Evolutionary conservation across 2,113 vertebrate genomes (phyloP), one percentile per base, ranked within the genome.

Genomic region (Alethe castanea): DNA sequence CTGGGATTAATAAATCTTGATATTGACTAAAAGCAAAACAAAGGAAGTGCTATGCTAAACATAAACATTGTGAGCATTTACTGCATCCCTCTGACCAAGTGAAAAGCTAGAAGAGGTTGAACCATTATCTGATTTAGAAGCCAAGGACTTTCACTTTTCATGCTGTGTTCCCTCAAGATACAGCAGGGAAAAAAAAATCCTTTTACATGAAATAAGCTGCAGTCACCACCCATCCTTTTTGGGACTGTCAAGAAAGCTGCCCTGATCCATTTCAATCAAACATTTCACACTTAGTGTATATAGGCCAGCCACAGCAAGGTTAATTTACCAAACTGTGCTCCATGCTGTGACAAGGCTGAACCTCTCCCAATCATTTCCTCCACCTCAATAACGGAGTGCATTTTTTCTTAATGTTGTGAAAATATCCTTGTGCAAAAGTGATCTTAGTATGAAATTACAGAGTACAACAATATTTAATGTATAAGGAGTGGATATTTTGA

Each of bases 1-100:
- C 31, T 83, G 57, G 64, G 76, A 95, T 94, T 92, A 97, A 97
- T 97, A 96, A 96, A 97, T 96, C 94, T 86, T 95, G 70, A 91
- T 97, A 97, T 95, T 93, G 95, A 97, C 90, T 67, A 94, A 88
- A 94, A 72, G 48, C 61, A 90, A 88, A 82, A 54, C 47, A 88
- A 36, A 96, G 60, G 40, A 69, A 93, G 15, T 44, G 60, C 56
- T 71, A 66, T 36, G 54, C 56, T 95, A 78, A 82, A 94, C 44
- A 67, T 59, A 95, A 90, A 91, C 50, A 86, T 17, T 71, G 33
- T 61, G 29, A 86, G 33, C 40, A 50, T 82, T 94, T 88, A 60
- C 15, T 83, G 48, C 66, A 73, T 66, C 17, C 5, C 35, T 80
- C 54, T 73, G 53, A 87, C 54, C 20, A 69, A 79, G 7, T 1